Percentiles rank a stretch among this genome's conserved stretches.
phyloP scores from a whole-genome alignment of 1,140 invertebrate genomes.

The Augochlora pura region DNA sequence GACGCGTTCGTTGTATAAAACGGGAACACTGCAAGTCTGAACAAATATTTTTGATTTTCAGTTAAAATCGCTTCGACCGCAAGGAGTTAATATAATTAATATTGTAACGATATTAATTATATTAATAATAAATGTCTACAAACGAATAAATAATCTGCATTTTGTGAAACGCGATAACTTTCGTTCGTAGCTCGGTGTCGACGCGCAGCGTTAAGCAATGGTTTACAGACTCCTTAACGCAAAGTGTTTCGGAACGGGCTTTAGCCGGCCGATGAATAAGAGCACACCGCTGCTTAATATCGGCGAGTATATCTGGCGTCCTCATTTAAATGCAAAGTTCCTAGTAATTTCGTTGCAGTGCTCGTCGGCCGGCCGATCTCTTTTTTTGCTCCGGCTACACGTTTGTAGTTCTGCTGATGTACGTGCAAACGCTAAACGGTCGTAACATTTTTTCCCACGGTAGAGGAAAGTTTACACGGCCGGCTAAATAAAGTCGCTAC shows the following conservation, averaged over 20 bases:
- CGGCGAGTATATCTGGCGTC: slow-evolving; percentile 34
- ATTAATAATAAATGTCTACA: too few species aligned
- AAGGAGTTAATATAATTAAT: too few species aligned
- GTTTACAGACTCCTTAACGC: slow-evolving; percentile 7
- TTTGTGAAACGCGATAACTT: too few species aligned
- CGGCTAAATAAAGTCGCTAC: slow-evolving; percentile 51
- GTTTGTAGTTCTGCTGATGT: background rate
- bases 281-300: slow-evolving; percentile 48
- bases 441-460: slow-evolving; percentile 50
- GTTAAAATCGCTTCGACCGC: too few species aligned
- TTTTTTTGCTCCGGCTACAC: background rate
- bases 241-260: slow-evolving; percentile 49
- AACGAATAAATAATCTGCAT: too few species aligned
- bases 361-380: slow-evolving; percentile 5
- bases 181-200: too few species aligned
- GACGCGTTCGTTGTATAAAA: too few species aligned
- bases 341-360: slow-evolving; percentile 21
- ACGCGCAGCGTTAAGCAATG: too few species aligned
- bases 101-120: too few species aligned
- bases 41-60: too few species aligned
- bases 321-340: slow-evolving; percentile 58
- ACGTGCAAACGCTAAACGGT: slow-evolving; percentile 29
- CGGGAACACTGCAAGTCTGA: too few species aligned
- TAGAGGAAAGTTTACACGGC: slow-evolving; percentile 29
- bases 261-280: slow-evolving; percentile 42